Evolutionary conservation across 2,888 invertebrate species (phyloP).

Genomic region (Anthrax anthrax): DNA sequence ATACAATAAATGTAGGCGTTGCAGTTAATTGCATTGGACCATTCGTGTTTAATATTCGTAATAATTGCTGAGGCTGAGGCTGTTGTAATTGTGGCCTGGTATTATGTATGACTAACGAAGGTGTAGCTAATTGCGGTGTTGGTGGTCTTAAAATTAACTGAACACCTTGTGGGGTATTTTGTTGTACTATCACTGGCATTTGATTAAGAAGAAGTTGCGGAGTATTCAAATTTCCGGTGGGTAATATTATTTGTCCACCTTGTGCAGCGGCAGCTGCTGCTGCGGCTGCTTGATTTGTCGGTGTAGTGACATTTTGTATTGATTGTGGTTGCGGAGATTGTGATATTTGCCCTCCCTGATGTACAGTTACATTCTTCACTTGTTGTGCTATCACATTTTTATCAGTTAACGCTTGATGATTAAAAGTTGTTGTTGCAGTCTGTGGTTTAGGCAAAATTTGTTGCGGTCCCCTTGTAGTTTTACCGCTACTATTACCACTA

Average conservation of each 20-base stretch:
- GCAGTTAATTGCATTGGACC: constrained; percentile 42
- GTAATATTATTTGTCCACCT: constrained; percentile 29
- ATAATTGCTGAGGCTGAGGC: constrained; percentile 38
- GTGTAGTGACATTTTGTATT: constrained; percentile 12
- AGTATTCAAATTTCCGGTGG: constrained; percentile 23
- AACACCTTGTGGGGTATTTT: constrained; percentile 49
- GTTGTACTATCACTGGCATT: constrained; percentile 46
- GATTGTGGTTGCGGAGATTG: constrained; percentile 26
- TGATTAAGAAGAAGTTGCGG: constrained; percentile 33
- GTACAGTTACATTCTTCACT: constrained; percentile 12
- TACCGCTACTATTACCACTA: constrained; percentile 12
- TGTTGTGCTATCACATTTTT: constrained; percentile 11
- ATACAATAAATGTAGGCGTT: constrained; percentile 37
- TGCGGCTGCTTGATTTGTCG: too few relatives aligned
- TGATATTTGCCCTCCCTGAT: constrained; percentile 23
- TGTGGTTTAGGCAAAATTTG: constrained; percentile 48
- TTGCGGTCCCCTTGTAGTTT: constrained; percentile 36
- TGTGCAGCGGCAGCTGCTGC: constrained; percentile 17
- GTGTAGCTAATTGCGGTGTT: constrained; percentile 37
- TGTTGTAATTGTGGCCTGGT: constrained; percentile 24
- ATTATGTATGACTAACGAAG: constrained; percentile 34
- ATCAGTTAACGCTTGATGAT: too few relatives aligned
- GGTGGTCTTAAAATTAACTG: constrained; percentile 57
- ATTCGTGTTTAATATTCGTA: constrained; percentile 47
- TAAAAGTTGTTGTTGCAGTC: constrained; percentile 13